Base-by-base conservation (phyloP, 2,797 vertebrate species). In the Ctenosaura bakeri region DNA sequence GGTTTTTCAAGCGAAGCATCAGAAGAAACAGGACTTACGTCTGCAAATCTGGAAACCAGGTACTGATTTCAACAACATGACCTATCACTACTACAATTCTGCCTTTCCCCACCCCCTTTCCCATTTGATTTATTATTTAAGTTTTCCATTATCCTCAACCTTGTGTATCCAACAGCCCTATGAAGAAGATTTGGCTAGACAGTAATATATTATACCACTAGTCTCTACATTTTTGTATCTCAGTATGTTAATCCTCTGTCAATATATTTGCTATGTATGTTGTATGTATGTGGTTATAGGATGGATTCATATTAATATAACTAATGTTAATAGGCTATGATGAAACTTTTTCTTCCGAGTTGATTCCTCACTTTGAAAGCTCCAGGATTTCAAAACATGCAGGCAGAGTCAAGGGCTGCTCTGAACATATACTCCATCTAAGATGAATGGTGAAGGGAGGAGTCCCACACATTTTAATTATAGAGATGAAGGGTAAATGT, bases 1-100 rank as follows among this genome's bases (percentile, higher is more conserved):
- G 99, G 52, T 99, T 99, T 97, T 99, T 99, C 97, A 99, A 99
- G 96, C 97, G 99, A 96, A 99, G 99, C 96, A 99, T 99, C 97
- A 97, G 99, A 90, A 98, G 99, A 92, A 99, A 99, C 92, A 97
- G 99, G 95, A 99, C 99, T 0, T 99, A 99, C 77, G 99, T 99
- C 93, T 99, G 99, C 97, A 99, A 99, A 97, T 99, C 99, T 54
- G 99, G 99, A 96, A 99, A 98, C 91, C 99, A 99, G 99, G 99
- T 99, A 98, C 24, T 50, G 8, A 38, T 42, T 2, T 7, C 42
- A 24, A 35, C 50, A 88, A 59, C 26, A 26, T 38, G 12, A 32
- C 26, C 12, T n/a, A 20, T 20, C 3, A 38, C 8, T 12, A 26
- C 13, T 24, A 13, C 52, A 62, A 54, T 22, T 56, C 10, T 12